These are phyloP conservation scores for Onthophagus sagittarius DNA, from an alignment of 2,888 invertebrate genomes.

Conservation along the genomic window DNA sequence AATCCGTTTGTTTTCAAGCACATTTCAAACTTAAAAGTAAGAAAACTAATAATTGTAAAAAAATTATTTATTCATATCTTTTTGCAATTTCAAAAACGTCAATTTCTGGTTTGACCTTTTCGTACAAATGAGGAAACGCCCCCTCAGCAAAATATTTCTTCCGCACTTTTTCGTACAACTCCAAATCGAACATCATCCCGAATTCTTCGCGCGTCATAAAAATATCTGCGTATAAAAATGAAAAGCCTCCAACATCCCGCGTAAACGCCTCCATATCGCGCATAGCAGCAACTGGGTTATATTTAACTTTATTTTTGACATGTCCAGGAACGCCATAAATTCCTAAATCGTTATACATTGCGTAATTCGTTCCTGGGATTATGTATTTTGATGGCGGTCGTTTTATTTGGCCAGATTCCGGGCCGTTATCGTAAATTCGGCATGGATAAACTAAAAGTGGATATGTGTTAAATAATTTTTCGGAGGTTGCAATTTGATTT, in stretches of 20 bases:
- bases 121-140: conserved; percentile 63
- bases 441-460: conserved; percentile 69
- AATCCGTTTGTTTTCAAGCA: conserved; percentile 99
- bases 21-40: conserved; percentile 86
- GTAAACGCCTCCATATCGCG: conserved; percentile 68
- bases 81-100: conserved; percentile 60
- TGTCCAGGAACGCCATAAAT: conserved; percentile 66
- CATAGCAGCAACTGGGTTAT: conserved; percentile 64
- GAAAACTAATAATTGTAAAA: conserved; percentile 2
- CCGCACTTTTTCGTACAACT: conserved; percentile 59
- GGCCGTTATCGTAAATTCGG: conserved; percentile 60
- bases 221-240: conserved; percentile 67
- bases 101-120: conserved; percentile 65
- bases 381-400: conserved; percentile 56
- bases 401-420: conserved; percentile 56
- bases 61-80: conserved; percentile 25
- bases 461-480: conserved; percentile 61
- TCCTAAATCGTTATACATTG: conserved; percentile 68
- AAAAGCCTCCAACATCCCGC: conserved; percentile 62
- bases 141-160: conserved; percentile 57
- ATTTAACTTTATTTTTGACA: conserved; percentile 56
- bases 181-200: conserved; percentile 65
- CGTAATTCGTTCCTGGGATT: conserved; percentile 62
- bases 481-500: conserved; percentile 58
- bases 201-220: conserved; percentile 65